Percentiles rank a stretch among this genome's conserved stretches.
Evolutionary conservation across 2,113 vertebrate genomes (phyloP).

Genomic region (Toxotes jaculatrix): DNA sequence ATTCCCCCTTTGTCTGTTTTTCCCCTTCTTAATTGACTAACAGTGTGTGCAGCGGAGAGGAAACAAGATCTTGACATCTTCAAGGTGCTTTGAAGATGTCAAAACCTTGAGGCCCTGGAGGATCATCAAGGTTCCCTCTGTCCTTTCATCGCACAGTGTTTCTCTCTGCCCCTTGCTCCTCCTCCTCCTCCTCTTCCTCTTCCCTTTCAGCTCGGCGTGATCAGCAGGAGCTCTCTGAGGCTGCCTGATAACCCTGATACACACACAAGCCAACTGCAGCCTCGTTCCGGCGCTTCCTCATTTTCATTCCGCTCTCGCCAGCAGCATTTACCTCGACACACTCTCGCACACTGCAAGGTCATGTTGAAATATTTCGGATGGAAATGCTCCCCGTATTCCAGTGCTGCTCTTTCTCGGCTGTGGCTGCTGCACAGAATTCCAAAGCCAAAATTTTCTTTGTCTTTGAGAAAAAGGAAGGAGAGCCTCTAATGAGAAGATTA

Average conservation of each 20-base stretch:
- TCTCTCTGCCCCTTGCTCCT: slow-evolving; percentile 39
- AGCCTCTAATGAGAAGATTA: slow-evolving; percentile 53
- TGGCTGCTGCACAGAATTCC: slow-evolving; percentile 31
- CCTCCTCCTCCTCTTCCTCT: slow-evolving; percentile 19
- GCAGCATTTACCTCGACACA: slow-evolving; percentile 52
- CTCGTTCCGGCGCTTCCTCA: slow-evolving; percentile 54
- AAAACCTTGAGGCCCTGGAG: slow-evolving; percentile 65
- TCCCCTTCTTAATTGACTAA: slow-evolving; percentile 55
- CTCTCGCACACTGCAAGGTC: slow-evolving; percentile 72
- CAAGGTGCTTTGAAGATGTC: slow-evolving; percentile 66
- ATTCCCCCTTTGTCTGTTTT: slow-evolving; percentile 35
- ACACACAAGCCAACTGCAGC: slow-evolving; percentile 44
- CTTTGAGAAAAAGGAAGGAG: slow-evolving; percentile 52
- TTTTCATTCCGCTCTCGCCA: slow-evolving; percentile 67
- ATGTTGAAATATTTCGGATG: slow-evolving; percentile 60
- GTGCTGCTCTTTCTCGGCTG: slow-evolving; percentile 13
- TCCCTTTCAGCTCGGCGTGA: slow-evolving; percentile 36
- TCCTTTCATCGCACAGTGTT: slow-evolving; percentile 62
- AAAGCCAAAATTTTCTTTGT: slow-evolving; percentile 53
- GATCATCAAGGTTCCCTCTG: slow-evolving; percentile 71
- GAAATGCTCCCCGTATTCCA: slow-evolving; percentile 45
- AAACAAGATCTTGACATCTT: slow-evolving; percentile 64
- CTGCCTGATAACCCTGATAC: slow-evolving; percentile 61
- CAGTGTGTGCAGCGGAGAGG: not conserved
- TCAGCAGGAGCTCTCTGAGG: slow-evolving; percentile 46